Evolutionary conservation across 2,797 vertebrate species (phyloP).

Genomic region (Poecilia gillii): DNA sequence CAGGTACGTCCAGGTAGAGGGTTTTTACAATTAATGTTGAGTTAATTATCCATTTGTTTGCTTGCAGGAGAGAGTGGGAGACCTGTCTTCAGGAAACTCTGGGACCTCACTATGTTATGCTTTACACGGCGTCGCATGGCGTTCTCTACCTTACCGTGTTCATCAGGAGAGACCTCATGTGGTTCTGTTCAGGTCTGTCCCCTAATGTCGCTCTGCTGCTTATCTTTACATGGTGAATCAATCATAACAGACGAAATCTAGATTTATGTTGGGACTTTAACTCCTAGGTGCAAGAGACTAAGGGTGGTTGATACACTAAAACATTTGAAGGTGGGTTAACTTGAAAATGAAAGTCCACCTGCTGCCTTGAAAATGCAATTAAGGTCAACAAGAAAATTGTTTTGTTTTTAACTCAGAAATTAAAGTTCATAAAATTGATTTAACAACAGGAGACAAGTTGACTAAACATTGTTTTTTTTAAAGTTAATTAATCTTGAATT

Average conservation of each 20-base stretch:
- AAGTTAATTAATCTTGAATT: too few species aligned
- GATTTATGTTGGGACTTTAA: background rate
- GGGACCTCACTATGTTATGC: constrained; percentile 93
- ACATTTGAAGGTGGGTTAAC: too few species aligned
- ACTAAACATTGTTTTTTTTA: too few species aligned
- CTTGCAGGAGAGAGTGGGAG: constrained; percentile 94
- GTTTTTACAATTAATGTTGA: background rate
- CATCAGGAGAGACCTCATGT: constrained; percentile 94
- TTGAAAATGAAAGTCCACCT: too few species aligned
- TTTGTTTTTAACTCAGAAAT: too few species aligned
- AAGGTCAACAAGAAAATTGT: too few species aligned
- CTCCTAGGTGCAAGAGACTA: background rate
- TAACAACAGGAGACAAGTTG: too few species aligned
- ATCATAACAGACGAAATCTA: background rate
- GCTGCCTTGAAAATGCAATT: too few species aligned
- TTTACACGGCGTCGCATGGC: constrained; percentile 90
- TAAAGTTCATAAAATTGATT: too few species aligned
- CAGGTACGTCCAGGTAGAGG: constrained; percentile 75
- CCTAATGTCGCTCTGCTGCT: background rate
- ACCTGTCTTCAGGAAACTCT: constrained; percentile 93
- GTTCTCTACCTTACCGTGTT: constrained; percentile 93
- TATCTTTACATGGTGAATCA: background rate
- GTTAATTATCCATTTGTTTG: background rate
- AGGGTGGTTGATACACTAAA: too few species aligned
- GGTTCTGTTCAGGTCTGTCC: constrained; percentile 95